phyloP scores from a whole-genome alignment of 2,113 vertebrate species.

The Centropus bengalensis region DNA sequence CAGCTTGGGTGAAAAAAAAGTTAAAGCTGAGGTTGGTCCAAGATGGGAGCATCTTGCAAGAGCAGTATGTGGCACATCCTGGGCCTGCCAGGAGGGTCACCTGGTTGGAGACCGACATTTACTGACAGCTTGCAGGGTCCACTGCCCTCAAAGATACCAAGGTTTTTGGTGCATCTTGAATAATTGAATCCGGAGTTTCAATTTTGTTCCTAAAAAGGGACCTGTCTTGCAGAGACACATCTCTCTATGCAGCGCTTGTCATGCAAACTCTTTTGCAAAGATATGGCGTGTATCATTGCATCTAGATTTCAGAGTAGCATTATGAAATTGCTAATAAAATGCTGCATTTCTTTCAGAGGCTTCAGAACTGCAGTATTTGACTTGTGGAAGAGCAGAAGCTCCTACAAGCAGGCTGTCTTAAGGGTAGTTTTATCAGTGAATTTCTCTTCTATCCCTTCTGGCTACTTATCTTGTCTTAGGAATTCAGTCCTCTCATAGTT shows the following conservation, averaged over 20 bases:
- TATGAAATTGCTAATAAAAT: not conserved
- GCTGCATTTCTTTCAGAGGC: not conserved
- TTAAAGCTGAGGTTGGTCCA: not conserved
- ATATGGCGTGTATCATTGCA: rapidly evolving
- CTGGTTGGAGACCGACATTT: not conserved
- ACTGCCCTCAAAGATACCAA: not conserved
- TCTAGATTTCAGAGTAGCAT: not conserved
- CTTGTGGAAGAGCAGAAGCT: not conserved
- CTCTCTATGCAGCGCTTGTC: not conserved
- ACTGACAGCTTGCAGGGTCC: not conserved
- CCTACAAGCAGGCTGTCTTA: not conserved
- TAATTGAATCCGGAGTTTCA: not conserved
- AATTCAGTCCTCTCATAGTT: not conserved
- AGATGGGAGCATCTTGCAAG: not conserved
- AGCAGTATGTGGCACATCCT: not conserved
- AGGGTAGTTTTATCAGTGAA: not conserved
- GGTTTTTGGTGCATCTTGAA: not conserved
- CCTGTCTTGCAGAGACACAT: rapidly evolving
- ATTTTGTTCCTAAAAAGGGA: not conserved
- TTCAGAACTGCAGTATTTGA: not conserved
- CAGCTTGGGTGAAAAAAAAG: not conserved
- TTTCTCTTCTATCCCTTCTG: not conserved
- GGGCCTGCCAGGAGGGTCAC: not conserved
- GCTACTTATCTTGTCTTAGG: not conserved
- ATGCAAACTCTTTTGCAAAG: not conserved